Conservation (phyloP, 2,888 invertebrate species). For the Acanthococcus lagerstroemiae region DNA sequence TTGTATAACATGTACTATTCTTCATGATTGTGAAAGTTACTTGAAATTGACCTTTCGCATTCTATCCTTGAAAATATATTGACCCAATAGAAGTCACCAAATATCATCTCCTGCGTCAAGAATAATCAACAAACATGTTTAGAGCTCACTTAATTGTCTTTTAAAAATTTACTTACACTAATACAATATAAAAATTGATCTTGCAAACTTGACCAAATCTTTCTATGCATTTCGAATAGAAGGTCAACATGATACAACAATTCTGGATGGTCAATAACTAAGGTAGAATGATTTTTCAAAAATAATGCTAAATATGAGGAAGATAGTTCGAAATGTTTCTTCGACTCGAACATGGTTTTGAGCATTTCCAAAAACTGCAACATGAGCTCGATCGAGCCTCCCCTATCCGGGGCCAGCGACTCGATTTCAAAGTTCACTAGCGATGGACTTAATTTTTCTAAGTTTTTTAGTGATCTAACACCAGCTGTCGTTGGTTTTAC, state of each 20-base stretch:
- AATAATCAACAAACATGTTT: too few relatives aligned
- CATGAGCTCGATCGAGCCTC: slow-evolving; percentile 61
- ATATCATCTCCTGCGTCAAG: too few relatives aligned
- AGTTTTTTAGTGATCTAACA: too few relatives aligned
- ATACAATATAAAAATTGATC: slow-evolving; percentile 61
- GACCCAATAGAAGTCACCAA: too few relatives aligned
- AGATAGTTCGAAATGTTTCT: slow-evolving; percentile 76
- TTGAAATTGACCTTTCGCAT: too few relatives aligned
- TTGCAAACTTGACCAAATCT: slow-evolving; percentile 58
- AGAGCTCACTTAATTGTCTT: slow-evolving; percentile 43
- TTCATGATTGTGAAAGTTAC: too few relatives aligned
- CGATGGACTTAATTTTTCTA: slow-evolving; percentile 68
- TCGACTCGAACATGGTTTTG: slow-evolving; percentile 57
- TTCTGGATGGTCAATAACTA: slow-evolving; percentile 48
- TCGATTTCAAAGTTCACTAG: slow-evolving; percentile 79
- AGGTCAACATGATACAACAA: slow-evolving; percentile 49
- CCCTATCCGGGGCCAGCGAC: slow-evolving; percentile 61
- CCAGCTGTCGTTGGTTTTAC: slow-evolving; percentile 52
- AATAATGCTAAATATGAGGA: slow-evolving; percentile 84
- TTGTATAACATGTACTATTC: too few relatives aligned
- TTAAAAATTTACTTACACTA: slow-evolving; percentile 63
- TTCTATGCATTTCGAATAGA: slow-evolving; percentile 51
- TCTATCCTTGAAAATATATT: too few relatives aligned
- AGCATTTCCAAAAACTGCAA: slow-evolving; percentile 67
- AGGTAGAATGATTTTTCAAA: slow-evolving; percentile 64